A percentile compares a stretch with the other conserved stretches of the same genome.
Conservation (phyloP, 1,140 invertebrate species). For the Eriosoma lanigerum region DNA sequence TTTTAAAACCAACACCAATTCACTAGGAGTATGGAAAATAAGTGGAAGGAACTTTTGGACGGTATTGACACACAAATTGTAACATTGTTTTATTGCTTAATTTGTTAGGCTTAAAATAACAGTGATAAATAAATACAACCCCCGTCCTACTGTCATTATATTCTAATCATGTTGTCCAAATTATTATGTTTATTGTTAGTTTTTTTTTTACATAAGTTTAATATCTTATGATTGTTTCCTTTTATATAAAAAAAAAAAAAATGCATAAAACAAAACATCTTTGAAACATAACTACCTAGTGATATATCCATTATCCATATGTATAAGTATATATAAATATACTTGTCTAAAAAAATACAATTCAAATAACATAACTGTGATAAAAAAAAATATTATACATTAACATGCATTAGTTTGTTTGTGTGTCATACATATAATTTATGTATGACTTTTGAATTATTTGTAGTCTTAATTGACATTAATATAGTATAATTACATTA, state of each 20-base stretch:
- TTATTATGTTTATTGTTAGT: constrained; percentile 48
- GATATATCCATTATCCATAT: constrained; percentile 14
- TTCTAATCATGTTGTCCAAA: constrained; percentile 42
- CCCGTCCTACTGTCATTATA: constrained; percentile 42
- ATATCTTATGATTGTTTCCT: constrained; percentile 47
- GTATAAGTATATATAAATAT: constrained; percentile 25
- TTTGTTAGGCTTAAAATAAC: constrained; percentile 38
- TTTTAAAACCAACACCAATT: neutral
- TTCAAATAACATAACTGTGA: constrained; percentile 50
- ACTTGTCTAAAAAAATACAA: neutral
- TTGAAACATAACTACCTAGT: constrained; percentile 38
- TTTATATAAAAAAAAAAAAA: constrained; percentile 49
- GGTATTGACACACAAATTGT: constrained; percentile 18
- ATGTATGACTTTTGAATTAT: constrained; percentile 8
- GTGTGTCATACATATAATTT: constrained; percentile 7
- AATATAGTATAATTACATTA: neutral
- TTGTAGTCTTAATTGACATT: constrained; percentile 18
- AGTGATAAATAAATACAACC: constrained; percentile 35
- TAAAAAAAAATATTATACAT: constrained; percentile 44
- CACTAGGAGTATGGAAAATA: constrained; percentile 27
- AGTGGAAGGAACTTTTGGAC: constrained; percentile 18
- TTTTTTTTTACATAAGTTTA: constrained; percentile 43
- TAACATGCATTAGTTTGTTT: constrained; percentile 26
- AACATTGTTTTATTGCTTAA: constrained; percentile 36
- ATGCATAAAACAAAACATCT: constrained; percentile 49